Conservation (phyloP, 2,888 invertebrate species). For the Sphaeridia pumilis region DNA sequence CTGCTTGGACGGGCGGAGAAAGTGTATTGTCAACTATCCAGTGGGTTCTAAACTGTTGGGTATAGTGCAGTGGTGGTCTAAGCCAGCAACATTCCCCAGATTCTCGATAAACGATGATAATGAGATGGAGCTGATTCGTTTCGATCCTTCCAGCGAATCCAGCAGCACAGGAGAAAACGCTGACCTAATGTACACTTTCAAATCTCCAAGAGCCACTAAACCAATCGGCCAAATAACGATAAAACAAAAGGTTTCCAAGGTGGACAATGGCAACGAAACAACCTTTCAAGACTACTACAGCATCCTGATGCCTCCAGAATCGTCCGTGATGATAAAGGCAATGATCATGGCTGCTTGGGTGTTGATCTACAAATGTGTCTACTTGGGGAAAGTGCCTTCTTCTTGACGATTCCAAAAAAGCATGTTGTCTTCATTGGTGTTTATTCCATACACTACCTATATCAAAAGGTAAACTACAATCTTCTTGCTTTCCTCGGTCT, state of each 20-base stretch:
- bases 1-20: not conserved
- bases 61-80: not conserved
- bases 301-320: not conserved
- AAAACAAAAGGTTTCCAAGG: conserved; percentile 7
- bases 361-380: too few species aligned
- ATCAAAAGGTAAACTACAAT: conserved; percentile 50
- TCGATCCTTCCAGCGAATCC: not conserved
- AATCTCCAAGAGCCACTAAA: conserved; percentile 9
- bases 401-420: too few species aligned
- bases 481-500: conserved; percentile 72
- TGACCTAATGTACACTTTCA: conserved; percentile 10
- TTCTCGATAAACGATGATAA: conserved; percentile 5
- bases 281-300: conserved; percentile 17
- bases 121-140: conserved; percentile 7
- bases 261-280: conserved; percentile 9
- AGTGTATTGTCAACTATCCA: conserved; percentile 6
- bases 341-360: conserved; percentile 14
- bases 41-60: not conserved
- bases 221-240: conserved; percentile 11
- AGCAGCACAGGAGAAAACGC: too few species aligned
- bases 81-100: not conserved
- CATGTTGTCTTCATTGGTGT: too few species aligned
- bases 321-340: conserved; percentile 8
- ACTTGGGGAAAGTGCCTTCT: too few species aligned
- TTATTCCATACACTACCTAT: too few species aligned